These are phyloP conservation scores for Sapajus apella DNA, from an alignment of 2,113 vertebrate species.

Conservation along the genomic window DNA sequence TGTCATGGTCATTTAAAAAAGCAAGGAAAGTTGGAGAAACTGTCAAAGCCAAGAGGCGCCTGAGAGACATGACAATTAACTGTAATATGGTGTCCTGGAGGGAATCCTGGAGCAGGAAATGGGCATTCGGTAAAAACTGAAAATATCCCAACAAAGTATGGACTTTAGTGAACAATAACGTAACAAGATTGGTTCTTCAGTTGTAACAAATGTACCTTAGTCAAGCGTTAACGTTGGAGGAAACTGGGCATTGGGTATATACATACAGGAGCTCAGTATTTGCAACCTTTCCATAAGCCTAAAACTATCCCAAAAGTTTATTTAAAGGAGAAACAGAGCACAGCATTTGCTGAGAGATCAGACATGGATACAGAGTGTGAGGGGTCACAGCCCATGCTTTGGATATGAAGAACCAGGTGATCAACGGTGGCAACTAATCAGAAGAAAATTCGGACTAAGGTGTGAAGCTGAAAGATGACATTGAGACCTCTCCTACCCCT, in stretches of 20 bases:
- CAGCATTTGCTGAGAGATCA: background rate
- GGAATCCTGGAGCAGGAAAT: background rate
- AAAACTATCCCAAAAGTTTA: background rate
- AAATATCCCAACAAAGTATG: background rate
- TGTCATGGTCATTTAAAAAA: background rate
- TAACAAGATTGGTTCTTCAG: rapidly evolving
- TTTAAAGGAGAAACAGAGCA: background rate
- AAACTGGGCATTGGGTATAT: background rate
- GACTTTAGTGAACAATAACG: background rate
- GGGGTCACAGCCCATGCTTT: background rate
- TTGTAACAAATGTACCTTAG: background rate
- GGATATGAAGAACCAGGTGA: background rate
- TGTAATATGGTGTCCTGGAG: rapidly evolving
- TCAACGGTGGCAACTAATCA: rapidly evolving
- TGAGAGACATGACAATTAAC: background rate
- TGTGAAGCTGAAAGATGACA: rapidly evolving
- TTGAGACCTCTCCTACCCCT: background rate
- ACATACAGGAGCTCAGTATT: background rate
- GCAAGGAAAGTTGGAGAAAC: background rate
- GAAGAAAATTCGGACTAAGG: no score
- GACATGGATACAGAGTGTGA: rapidly evolving
- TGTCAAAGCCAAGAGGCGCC: background rate
- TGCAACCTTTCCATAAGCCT: background rate
- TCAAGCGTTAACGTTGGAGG: background rate
- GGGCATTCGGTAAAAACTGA: background rate